phyloP scores from a whole-genome alignment of 2,888 invertebrate genomes.

The Xestobium rufovillosum region DNA sequence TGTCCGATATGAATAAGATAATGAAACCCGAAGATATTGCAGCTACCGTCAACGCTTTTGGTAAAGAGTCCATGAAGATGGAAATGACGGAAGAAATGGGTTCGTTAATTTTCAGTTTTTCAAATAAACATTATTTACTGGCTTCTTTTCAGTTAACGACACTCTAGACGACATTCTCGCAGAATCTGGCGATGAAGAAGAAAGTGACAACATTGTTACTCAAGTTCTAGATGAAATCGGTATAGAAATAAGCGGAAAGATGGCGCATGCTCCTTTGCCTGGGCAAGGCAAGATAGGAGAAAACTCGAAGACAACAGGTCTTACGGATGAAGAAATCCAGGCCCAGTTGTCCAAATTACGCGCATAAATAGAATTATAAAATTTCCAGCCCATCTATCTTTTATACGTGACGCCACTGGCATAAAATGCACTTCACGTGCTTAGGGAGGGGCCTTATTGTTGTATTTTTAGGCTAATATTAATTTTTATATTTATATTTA shows the following conservation, averaged over 20 bases:
- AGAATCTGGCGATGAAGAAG: slow-evolving; percentile 86
- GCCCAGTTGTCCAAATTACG: slow-evolving; percentile 57
- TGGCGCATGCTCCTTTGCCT: slow-evolving; percentile 59
- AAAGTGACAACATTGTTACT: slow-evolving; percentile 79
- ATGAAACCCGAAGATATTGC: slow-evolving; percentile 81
- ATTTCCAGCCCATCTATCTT: too few relatives aligned
- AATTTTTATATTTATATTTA: too few relatives aligned
- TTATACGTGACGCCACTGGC: too few relatives aligned
- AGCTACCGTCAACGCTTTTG: slow-evolving; percentile 76
- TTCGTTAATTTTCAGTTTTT: slow-evolving; percentile 43
- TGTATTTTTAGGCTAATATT: too few relatives aligned
- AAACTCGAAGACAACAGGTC: slow-evolving; percentile 42
- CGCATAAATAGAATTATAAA: too few relatives aligned
- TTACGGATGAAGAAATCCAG: slow-evolving; percentile 63
- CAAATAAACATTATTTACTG: slow-evolving; percentile 4
- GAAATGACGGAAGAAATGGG: slow-evolving; percentile 95
- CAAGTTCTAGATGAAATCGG: slow-evolving; percentile 95
- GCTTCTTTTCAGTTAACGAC: slow-evolving; percentile 66
- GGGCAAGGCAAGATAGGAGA: slow-evolving; percentile 52
- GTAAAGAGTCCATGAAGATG: slow-evolving; percentile 78
- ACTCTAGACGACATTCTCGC: slow-evolving; percentile 82
- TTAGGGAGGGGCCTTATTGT: too few relatives aligned
- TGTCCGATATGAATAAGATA: slow-evolving; percentile 80
- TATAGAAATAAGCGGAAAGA: slow-evolving; percentile 86
- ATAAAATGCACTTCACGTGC: too few relatives aligned